Evolutionary conservation across 2,888 invertebrate species (phyloP).

Genomic region (Keiferia lycopersicella): DNA sequence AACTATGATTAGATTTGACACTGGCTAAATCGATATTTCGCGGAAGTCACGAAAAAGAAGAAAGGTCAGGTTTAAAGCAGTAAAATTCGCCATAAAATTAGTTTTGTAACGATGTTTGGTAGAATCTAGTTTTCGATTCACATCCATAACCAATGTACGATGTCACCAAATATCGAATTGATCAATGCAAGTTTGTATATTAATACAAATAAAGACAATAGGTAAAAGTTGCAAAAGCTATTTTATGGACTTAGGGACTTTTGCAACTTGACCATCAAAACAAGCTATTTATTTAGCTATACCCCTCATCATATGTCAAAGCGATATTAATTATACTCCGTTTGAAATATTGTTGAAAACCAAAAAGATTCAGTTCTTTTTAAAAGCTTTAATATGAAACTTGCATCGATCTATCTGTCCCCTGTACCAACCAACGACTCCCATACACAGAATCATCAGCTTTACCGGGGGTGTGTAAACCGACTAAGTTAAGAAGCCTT

Average conservation of each 20-base stretch:
- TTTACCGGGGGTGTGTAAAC: background rate
- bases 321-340: too few species aligned
- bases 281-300: too few species aligned
- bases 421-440: background rate
- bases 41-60: background rate
- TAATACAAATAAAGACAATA: too few species aligned
- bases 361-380: too few species aligned
- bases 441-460: constrained; percentile 3
- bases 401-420: constrained; percentile 1
- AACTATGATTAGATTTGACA: background rate
- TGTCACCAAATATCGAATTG: constrained; percentile 25
- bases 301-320: too few species aligned
- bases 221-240: too few species aligned
- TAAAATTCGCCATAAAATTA: constrained; percentile 46
- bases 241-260: too few species aligned
- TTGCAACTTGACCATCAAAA: too few species aligned
- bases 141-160: constrained; percentile 12
- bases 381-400: too few species aligned
- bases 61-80: background rate
- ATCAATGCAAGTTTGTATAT: constrained; percentile 13
- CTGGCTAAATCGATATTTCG: too few species aligned
- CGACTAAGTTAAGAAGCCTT: background rate
- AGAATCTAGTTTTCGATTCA: constrained; percentile 37
- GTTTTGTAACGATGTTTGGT: constrained; percentile 54
- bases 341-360: too few species aligned